phyloP scores from a whole-genome alignment of 2,113 vertebrate species.

The Rousettus leschenaultii region DNA sequence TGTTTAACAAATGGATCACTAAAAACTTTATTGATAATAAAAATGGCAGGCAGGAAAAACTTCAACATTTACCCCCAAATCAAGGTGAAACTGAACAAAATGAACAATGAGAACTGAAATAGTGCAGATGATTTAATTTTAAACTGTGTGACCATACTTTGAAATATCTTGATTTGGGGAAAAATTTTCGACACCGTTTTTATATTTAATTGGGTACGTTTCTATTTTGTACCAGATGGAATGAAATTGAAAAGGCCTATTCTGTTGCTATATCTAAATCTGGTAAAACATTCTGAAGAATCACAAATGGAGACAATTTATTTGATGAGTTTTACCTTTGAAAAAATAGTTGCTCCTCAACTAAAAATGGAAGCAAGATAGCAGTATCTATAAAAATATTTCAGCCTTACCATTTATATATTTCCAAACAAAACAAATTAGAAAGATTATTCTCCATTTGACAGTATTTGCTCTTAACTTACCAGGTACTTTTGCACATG shows the following conservation, averaged over 20 bases:
- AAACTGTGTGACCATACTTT: neutral
- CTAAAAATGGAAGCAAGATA: neutral
- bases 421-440: neutral
- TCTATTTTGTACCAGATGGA: neutral
- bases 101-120: neutral
- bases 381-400: neutral
- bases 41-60: neutral
- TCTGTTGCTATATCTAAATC: neutral
- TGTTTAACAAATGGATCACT: neutral
- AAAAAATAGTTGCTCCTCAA: constrained; percentile 4
- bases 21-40: neutral
- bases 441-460: neutral
- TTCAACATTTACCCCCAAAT: neutral
- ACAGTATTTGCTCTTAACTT: neutral
- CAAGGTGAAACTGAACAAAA: neutral
- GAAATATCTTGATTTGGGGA: neutral
- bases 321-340: neutral
- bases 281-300: neutral
- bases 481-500: neutral
- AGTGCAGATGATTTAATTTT: neutral
- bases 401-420: neutral
- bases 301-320: neutral
- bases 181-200: neutral
- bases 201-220: neutral
- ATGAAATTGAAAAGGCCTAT: neutral